Evolutionary conservation across 1,140 invertebrate species (phyloP).

Genomic region (Hydropsyche tenuis): DNA sequence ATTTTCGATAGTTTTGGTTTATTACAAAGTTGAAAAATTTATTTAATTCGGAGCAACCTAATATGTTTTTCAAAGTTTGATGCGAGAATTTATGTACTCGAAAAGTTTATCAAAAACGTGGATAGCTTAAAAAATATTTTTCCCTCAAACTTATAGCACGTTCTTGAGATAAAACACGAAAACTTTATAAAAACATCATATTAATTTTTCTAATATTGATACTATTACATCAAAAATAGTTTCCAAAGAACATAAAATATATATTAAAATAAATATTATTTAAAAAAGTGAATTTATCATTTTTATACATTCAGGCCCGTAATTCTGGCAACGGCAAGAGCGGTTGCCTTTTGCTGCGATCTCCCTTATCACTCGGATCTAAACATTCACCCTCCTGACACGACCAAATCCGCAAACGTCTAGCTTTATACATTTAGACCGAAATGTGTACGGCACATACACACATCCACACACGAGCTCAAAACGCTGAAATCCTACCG

Average conservation of each 20-base stretch:
- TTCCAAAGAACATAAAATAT: not conserved
- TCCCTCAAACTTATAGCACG: not conserved
- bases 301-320: too few relatives aligned
- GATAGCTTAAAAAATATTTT: too few relatives aligned
- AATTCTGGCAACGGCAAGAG: too few relatives aligned
- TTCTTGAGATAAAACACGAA: not conserved
- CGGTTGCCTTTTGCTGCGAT: not conserved
- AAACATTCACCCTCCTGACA: slow-evolving; percentile 5
- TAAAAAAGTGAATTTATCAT: too few relatives aligned
- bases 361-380: slow-evolving; percentile 4
- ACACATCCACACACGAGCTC: not conserved
- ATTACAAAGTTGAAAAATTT: too few relatives aligned
- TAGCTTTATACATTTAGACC: not conserved
- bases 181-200: not conserved
- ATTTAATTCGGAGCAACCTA: too few relatives aligned
- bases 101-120: too few relatives aligned
- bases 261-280: too few relatives aligned
- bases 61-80: too few relatives aligned
- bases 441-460: not conserved
- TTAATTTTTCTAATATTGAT: not conserved
- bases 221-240: not conserved
- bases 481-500: too few relatives aligned
- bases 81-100: too few relatives aligned
- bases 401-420: not conserved
- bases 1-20: too few relatives aligned